Base-by-base conservation (phyloP, 1,140 invertebrate genomes). In the Olivierus martensii region DNA sequence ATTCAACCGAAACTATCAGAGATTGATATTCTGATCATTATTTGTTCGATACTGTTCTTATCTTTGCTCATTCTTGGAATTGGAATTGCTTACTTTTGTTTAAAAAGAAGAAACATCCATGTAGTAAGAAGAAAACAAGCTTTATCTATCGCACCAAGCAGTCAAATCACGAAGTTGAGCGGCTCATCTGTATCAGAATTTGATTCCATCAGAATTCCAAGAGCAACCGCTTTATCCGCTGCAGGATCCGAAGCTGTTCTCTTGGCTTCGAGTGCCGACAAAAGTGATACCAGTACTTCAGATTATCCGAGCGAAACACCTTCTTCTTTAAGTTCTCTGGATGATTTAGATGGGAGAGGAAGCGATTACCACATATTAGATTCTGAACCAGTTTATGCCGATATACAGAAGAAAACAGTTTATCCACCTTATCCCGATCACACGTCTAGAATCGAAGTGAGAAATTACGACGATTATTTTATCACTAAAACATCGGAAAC, bases 61-160 rank as follows among this genome's bases (percentile, higher is more conserved):
- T 87, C 87, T 0, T 69, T 94, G 19, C 72, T 92, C 1, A 75
- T 93, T 0, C 71, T 92, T 17, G 89, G 90, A 7, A 75, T 93
- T n/a, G 88, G 87, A 11, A 87, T 88, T 50, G 90, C 87, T 0
- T 92, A 92, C 70, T 83, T 91, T 62, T 90, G 88, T 62, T 70
- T 93, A 39, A 81, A 87, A 58, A 78, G 83, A 55, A 71, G 87
- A 18, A 82, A 84, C 28, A 76, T 92, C 34, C 81, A 66, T 54
- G 54, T 87, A 2, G 79, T 90, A 7, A 75, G 86, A 43, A 77
- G 84, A 57, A 48, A 15, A 12, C 84, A 83, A 51, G 5, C 39
- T 0, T 12, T 79, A 1, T 57, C 55, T 3, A 21, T 51, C 3
- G 43, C 50, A 28, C 61, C 55, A 3, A 60, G 65, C 7, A 85